phyloP scores from a whole-genome alignment of 2,888 invertebrate species.

The Drosophila algonquin region DNA sequence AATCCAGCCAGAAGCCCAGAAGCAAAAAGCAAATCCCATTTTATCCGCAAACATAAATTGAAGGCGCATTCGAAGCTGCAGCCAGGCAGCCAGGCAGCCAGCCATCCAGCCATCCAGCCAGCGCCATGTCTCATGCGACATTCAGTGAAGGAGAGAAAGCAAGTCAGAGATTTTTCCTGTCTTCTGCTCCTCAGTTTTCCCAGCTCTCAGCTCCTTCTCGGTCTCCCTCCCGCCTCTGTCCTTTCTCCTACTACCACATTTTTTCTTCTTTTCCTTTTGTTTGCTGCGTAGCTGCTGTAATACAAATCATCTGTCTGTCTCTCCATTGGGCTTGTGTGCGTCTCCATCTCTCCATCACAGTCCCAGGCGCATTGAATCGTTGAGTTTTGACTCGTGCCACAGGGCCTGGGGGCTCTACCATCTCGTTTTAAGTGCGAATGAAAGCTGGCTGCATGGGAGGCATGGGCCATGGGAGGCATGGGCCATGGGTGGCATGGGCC shows the following conservation, averaged over 20 bases:
- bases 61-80: slow-evolving; percentile 71
- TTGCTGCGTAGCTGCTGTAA: slow-evolving; percentile 67
- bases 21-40: slow-evolving; percentile 74
- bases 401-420: slow-evolving; percentile 9
- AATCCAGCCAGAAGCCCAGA: slow-evolving; percentile 53
- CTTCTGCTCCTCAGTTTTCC: slow-evolving; percentile 22
- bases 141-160: slow-evolving; percentile 27
- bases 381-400: slow-evolving; percentile 60
- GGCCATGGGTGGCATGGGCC: not conserved
- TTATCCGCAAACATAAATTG: slow-evolving; percentile 80
- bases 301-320: slow-evolving; percentile 70
- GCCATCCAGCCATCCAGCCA: slow-evolving; percentile 51
- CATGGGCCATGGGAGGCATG: not conserved
- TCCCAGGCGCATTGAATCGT: slow-evolving; percentile 64
- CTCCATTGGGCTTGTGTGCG: slow-evolving; percentile 28
- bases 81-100: slow-evolving; percentile 60
- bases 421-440: slow-evolving; percentile 74
- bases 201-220: not conserved
- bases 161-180: slow-evolving; percentile 16
- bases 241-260: slow-evolving; percentile 13
- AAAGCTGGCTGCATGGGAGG: slow-evolving; percentile 49
- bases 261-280: slow-evolving; percentile 43
- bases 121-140: slow-evolving; percentile 55
- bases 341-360: slow-evolving; percentile 27
- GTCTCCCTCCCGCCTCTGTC: not conserved